Base-by-base conservation (phyloP, 2,797 vertebrate genomes). In the Pelodytes ibericus region DNA sequence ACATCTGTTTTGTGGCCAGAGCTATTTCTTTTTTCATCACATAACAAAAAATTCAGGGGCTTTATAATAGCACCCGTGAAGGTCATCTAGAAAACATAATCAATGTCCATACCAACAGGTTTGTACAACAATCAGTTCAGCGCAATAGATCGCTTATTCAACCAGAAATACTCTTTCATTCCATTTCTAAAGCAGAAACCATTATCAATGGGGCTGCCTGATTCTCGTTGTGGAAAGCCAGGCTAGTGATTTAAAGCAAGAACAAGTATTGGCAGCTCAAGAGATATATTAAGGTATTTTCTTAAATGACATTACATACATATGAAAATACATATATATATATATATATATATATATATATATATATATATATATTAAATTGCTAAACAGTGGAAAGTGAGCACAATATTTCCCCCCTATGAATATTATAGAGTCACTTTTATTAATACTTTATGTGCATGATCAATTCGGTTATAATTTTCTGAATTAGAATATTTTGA, bases 61-160 rank as follows among this genome's bases (percentile, higher is more conserved):
- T 70, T 36, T 31, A 63, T 27, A 60, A 30, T 16, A 63, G 33
- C 31, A 22, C 27, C 13, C 13, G 66, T 4, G 25, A 56, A 33
- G 29, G 10, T 68, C 49, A 68, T 56, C 49, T 8, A 20, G 9
- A 68, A 56, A 68, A 53, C 49, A 68, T 56, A 56, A 65, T 65
- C 63, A 75, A 61, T 56, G 26, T 44, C 9, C 41, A 13, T 41
- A 69, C 74, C 66, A 57, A 59, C 44, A 30, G 66, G 41, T 63
- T 22, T 30, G 49, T 70, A 71, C 36, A 70, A 49, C 59, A 63
- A 71, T 76, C 74, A 71, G 39, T 71, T 76, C 47, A 63, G 47
- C 39, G 33, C 33, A 59, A 71, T 24, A 41, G 61, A 51, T 31
- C 30, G 33, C 29, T 70, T 53, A 76, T 76, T 70, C 74, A 70